These are phyloP conservation scores for Stictonetta naevosa DNA, from an alignment of 2,113 vertebrate species.

Conservation along the genomic window DNA sequence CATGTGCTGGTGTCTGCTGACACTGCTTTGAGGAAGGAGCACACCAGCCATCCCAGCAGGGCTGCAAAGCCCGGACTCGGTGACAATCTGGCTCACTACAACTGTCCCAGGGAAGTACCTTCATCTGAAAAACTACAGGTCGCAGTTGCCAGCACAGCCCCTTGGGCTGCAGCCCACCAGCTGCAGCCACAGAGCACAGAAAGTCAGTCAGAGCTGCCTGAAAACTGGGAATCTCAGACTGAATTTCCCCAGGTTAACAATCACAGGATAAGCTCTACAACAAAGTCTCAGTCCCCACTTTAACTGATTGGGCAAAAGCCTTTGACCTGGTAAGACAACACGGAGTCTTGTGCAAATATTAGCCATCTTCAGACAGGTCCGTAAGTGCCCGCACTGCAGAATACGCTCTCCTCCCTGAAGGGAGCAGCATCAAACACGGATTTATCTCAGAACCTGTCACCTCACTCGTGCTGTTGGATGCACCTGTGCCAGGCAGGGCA, in stretches of 20 bases:
- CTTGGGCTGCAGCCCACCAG: not conserved
- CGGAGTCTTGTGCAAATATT: accelerated
- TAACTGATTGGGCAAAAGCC: not conserved
- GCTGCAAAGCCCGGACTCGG: not conserved
- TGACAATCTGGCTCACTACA: not conserved
- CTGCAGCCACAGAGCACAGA: not conserved
- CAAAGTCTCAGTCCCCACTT: not conserved
- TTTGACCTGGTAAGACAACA: not conserved
- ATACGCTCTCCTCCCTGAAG: not conserved
- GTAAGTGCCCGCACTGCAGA: not conserved
- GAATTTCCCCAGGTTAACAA: not conserved
- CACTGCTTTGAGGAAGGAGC: not conserved
- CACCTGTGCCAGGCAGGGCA: not conserved
- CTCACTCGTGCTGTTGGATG: not conserved
- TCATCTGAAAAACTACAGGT: not conserved
- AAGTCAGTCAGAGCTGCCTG: not conserved
- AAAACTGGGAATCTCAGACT: not conserved
- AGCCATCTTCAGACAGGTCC: not conserved
- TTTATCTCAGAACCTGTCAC: not conserved
- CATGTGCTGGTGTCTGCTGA: accelerated
- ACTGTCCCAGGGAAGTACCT: not conserved
- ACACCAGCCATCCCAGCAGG: not conserved
- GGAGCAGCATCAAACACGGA: not conserved
- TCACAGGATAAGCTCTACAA: not conserved
- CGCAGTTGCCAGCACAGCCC: accelerated